Base-by-base conservation (phyloP, 2,113 vertebrate genomes). In the Rhea pennata region DNA sequence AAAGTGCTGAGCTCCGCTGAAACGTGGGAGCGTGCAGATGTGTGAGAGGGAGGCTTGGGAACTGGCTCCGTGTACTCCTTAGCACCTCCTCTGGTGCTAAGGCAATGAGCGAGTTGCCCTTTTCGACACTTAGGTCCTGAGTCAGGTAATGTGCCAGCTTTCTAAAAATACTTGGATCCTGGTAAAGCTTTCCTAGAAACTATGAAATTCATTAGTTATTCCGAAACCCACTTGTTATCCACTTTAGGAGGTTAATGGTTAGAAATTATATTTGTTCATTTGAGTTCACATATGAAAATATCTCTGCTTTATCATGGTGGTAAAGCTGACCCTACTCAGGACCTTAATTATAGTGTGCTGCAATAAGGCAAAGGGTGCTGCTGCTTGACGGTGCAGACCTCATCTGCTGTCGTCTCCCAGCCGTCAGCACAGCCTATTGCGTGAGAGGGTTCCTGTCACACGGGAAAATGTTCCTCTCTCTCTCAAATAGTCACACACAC, bases 201-300 rank as follows among this genome's bases (percentile, higher is more conserved):
- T 12, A 53, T 19, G 19, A 87, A 82, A 87, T 65, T 82, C 17
- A 33, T 69, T 92, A 67, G 84, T 95, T 91, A 65, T 83, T 39
- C 44, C 26, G 40, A 79, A 81, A 65, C 48, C 26, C 26, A 56
- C 74, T 87, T 89, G 62, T 89, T 87, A 56, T 27, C 66, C 92
- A 0, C 88, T 96, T 71, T 65, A 36, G 72, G 72, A 91, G 67
- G 72, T 90, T 78, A 84, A 64, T 86, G 83, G 69, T 65, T 93
- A 92, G 85, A 95, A 94, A 86, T 78, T 62, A 27, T 27, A 29
- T 93, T 93, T 74, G 48, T 88, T 93, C 75, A 29, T 84, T 78
- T 86, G 76, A 77, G 84, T 94, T 90, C 69, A 26, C 42, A 40
- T 33, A 24, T 20, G 54, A 56, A 90, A 94, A 86, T 61, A 96